A percentile compares a stretch with the other conserved stretches of the same genome.
These are phyloP conservation scores for Plusia festucae DNA, from an alignment of 2,888 invertebrate genomes.

Conservation along the genomic window DNA sequence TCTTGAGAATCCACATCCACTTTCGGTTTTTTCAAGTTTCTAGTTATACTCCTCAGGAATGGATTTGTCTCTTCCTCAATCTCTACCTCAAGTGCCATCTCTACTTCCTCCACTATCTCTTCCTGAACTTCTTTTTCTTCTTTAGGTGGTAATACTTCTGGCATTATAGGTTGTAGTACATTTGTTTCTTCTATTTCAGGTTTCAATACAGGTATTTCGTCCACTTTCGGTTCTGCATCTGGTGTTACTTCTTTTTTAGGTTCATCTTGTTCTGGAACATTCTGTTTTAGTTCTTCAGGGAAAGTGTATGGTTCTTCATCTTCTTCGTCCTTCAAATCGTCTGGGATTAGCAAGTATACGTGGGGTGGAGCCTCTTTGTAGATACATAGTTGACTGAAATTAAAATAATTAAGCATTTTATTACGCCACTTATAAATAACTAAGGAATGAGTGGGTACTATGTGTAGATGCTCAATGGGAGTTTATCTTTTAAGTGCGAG, in stretches of 20 bases:
- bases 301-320: neutral
- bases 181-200: neutral
- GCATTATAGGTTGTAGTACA: neutral
- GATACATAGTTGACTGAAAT: constrained; percentile 69
- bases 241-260: neutral
- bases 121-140: constrained; percentile 26
- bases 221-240: neutral
- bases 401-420: no score
- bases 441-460: no score
- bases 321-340: constrained; percentile 61
- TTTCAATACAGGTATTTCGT: neutral
- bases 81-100: constrained; percentile 41
- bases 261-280: neutral
- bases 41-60: constrained; percentile 65
- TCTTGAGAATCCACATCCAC: constrained; percentile 36
- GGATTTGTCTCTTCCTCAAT: constrained; percentile 65
- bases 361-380: constrained; percentile 71
- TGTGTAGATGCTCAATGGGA: no score
- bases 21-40: constrained; percentile 49
- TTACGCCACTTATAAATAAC: no score
- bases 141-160: neutral
- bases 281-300: neutral
- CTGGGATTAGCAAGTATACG: constrained; percentile 72
- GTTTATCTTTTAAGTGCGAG: no score
- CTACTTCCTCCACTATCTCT: constrained; percentile 12